phyloP scores from a whole-genome alignment of 2,113 vertebrate genomes.

The Halichoerus grypus region DNA sequence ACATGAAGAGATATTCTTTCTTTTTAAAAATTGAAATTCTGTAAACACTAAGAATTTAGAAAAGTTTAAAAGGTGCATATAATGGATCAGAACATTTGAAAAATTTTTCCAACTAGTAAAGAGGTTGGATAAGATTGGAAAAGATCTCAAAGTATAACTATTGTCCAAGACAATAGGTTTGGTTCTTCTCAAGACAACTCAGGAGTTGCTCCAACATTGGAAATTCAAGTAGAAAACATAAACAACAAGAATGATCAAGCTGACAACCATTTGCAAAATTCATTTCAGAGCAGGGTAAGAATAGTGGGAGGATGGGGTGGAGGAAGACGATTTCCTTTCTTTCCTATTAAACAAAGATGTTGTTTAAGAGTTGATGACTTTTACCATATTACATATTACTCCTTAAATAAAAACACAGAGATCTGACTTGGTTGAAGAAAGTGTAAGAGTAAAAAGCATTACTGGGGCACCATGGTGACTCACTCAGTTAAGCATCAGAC shows the following conservation, averaged over 20 bases:
- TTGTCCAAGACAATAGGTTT: neutral
- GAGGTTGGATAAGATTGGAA: neutral
- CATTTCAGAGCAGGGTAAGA: neutral
- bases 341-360: neutral
- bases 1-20: neutral
- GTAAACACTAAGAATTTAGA: neutral
- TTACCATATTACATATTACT: neutral
- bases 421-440: neutral
- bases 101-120: neutral
- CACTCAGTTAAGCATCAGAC: neutral
- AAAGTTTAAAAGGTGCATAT: neutral
- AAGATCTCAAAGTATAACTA: neutral
- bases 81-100: neutral
- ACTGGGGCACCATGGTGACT: neutral
- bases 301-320: neutral
- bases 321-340: neutral
- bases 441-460: neutral
- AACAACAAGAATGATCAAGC: neutral
- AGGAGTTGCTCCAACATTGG: neutral
- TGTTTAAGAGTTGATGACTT: neutral
- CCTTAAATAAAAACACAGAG: neutral
- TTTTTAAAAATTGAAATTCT: neutral
- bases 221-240: neutral
- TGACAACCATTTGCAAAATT: neutral
- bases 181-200: neutral